Percentiles rank a stretch among this genome's conserved stretches.
Evolutionary conservation across 2,888 invertebrate species (phyloP).

Genomic region (Watsonalla cultraria): DNA sequence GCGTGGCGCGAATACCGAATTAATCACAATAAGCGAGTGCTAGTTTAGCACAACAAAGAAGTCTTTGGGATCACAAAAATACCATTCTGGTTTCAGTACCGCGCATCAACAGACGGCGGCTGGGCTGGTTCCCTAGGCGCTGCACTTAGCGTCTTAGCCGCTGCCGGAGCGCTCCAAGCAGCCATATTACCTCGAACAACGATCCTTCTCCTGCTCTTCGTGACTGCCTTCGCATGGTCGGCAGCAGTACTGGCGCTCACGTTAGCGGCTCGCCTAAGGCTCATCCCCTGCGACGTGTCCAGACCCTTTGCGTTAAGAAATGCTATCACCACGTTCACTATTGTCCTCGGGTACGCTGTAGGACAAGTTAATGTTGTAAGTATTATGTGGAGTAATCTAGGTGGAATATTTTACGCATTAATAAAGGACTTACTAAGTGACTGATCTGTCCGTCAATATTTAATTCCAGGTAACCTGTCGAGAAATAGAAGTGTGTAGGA

Average conservation of each 20-base stretch:
- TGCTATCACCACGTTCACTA: constrained; percentile 92
- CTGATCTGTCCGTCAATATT: neutral
- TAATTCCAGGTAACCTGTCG: constrained; percentile 63
- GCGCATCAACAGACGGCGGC: constrained; percentile 90
- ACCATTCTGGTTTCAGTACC: constrained; percentile 80
- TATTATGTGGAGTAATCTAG: constrained; percentile 21
- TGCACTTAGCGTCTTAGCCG: constrained; percentile 85
- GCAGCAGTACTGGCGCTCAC: constrained; percentile 91
- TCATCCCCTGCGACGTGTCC: constrained; percentile 92
- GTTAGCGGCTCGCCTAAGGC: constrained; percentile 88
- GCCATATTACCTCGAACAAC: constrained; percentile 90
- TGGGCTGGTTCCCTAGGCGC: constrained; percentile 91
- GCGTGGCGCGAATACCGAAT: too few species aligned
- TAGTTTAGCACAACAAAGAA: too few species aligned
- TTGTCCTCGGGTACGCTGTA: constrained; percentile 91
- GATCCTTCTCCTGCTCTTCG: constrained; percentile 89
- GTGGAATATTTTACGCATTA: neutral
- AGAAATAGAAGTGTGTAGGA: constrained; percentile 60
- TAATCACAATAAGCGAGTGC: too few species aligned
- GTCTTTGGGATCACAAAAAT: neutral
- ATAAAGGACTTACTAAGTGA: too few species aligned
- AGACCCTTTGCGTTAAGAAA: constrained; percentile 89
- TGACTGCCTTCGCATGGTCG: constrained; percentile 94
- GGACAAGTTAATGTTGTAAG: constrained; percentile 96
- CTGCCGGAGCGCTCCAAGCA: constrained; percentile 87